Evolutionary conservation across 1,140 invertebrate genomes (phyloP).

Genomic region (Venturia canescens): DNA sequence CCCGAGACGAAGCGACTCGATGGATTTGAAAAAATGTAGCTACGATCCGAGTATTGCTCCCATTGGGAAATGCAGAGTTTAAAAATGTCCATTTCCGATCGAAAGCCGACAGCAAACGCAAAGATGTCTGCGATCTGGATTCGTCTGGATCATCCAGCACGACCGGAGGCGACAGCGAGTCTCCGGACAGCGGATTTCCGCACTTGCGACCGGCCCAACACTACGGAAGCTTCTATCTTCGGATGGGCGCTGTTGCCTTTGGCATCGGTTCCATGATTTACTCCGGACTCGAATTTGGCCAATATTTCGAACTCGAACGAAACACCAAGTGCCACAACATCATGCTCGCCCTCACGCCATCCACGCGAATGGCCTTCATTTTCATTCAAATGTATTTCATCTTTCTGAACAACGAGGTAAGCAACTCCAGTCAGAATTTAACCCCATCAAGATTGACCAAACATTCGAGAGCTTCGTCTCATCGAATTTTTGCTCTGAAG

Average conservation of each 20-base stretch:
- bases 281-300: constrained; percentile 94
- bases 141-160: constrained; percentile 77
- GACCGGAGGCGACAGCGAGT: constrained; percentile 70
- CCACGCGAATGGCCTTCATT: constrained; percentile 93
- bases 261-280: constrained; percentile 97
- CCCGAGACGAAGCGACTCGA: too few relatives aligned
- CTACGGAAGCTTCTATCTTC: constrained; percentile 94
- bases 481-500: too few relatives aligned
- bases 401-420: constrained; percentile 93
- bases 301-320: constrained; percentile 92
- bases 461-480: too few relatives aligned
- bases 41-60: too few relatives aligned
- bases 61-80: too few relatives aligned
- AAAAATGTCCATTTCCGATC: background rate
- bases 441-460: background rate
- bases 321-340: constrained; percentile 92
- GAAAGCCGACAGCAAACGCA: constrained; percentile 66
- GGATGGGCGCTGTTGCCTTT: constrained; percentile 96
- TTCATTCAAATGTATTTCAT: constrained; percentile 98
- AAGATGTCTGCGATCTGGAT: constrained; percentile 75
- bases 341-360: constrained; percentile 89
- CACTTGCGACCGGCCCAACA: constrained; percentile 80
- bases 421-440: constrained; percentile 40
- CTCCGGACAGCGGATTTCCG: constrained; percentile 69
- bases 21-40: too few relatives aligned